These are phyloP conservation scores for Mongoloraphidia duomilia DNA, from an alignment of 2,888 invertebrate genomes.

Conservation along the genomic window DNA sequence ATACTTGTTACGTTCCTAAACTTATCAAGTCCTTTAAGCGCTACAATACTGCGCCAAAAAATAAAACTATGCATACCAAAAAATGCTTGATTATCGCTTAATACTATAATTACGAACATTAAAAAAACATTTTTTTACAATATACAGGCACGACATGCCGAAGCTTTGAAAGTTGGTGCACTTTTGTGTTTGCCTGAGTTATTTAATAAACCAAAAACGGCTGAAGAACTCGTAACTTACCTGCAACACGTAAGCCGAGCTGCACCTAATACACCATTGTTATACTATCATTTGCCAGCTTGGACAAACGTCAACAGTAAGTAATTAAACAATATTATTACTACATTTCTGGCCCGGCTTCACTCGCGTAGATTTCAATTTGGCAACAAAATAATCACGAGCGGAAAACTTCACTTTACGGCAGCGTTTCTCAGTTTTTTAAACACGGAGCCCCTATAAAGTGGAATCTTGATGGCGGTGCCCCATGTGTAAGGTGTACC, in stretches of 20 bases:
- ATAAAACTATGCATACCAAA: too few species aligned
- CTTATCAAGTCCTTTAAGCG: too few species aligned
- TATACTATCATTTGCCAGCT: conserved; percentile 72
- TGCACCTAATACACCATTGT: conserved; percentile 60
- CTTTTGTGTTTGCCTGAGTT: conserved; percentile 61
- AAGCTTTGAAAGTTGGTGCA: conserved; percentile 46
- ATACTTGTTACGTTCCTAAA: too few species aligned
- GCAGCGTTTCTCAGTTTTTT: not conserved
- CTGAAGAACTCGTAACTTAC: conserved; percentile 48
- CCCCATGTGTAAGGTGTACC: too few species aligned
- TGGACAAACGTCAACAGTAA: conserved; percentile 59
- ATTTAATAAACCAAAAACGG: conserved; percentile 53
- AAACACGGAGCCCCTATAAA: too few species aligned
- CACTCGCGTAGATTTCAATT: not conserved
- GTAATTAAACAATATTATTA: conserved; percentile 20
- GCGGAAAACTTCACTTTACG: not conserved
- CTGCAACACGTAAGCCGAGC: conserved; percentile 48
- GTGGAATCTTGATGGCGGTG: not conserved
- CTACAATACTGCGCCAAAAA: too few species aligned
- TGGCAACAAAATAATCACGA: not conserved
- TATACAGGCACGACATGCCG: conserved; percentile 50
- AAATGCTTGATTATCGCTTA: too few species aligned
- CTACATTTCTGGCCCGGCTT: not conserved
- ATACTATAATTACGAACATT: too few species aligned
- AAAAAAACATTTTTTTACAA: not conserved